phyloP scores from a whole-genome alignment of 2,888 invertebrate species.

The Pseudoips prasinana region DNA sequence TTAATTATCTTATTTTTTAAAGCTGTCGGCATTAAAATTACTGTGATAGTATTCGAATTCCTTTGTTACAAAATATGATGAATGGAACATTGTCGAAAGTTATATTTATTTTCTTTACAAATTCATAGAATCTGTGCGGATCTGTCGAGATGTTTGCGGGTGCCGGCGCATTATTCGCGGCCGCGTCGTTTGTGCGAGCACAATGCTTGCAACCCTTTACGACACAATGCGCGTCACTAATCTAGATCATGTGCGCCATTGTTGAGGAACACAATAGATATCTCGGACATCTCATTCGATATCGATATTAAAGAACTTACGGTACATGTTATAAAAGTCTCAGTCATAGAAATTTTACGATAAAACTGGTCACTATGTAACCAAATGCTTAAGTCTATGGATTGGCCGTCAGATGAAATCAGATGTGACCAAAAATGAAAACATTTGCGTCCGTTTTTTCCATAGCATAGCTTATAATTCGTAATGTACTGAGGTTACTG shows the following conservation, averaged over 20 bases:
- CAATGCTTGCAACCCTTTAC: conserved; percentile 64
- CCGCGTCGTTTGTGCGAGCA: conserved; percentile 39
- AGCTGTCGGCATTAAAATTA: too few species aligned
- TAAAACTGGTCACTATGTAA: too few species aligned
- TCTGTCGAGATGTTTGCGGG: conserved; percentile 47
- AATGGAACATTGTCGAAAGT: conserved; percentile 40
- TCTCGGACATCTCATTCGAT: conserved; percentile 57
- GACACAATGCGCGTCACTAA: conserved; percentile 63
- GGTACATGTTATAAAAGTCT: not conserved
- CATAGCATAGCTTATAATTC: too few species aligned
- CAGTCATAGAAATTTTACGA: conserved; percentile 2
- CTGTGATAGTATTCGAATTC: too few species aligned
- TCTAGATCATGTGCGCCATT: conserved; percentile 64
- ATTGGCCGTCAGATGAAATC: too few species aligned
- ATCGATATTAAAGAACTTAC: conserved; percentile 46
- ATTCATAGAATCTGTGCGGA: conserved; percentile 50
- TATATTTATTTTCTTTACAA: conserved; percentile 57
- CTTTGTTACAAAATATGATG: conserved; percentile 30
- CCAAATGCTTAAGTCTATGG: too few species aligned
- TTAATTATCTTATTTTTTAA: too few species aligned
- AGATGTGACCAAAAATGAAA: too few species aligned
- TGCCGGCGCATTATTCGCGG: conserved; percentile 41
- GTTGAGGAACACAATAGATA: conserved; percentile 29
- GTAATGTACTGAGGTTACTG: too few species aligned
- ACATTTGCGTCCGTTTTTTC: too few species aligned